Base-by-base conservation (phyloP, 2,113 vertebrate species). In the Zosterops pallidus region DNA sequence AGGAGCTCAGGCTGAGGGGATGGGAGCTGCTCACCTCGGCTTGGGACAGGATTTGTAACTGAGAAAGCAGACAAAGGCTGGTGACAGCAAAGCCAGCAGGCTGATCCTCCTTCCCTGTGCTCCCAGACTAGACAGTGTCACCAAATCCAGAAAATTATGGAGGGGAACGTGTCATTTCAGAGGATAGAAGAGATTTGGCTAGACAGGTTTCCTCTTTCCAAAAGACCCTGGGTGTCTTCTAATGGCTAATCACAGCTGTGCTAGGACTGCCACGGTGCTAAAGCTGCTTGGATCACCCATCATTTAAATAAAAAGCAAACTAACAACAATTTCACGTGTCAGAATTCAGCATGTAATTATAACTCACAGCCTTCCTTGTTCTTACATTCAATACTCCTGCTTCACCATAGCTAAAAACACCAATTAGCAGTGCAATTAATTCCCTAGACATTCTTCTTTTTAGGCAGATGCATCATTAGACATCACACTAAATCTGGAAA, bases 311-410 rank as follows among this genome's bases (percentile, higher is more conserved):
- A 92, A 83, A 92, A 93, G 62, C 50, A 81, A 92, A 95, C 76
- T 70, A 91, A 86, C 74, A 92, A 85, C 84, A 62, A 83, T 83
- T 96, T 71, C 42, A 87, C 46, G 12, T 79, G 89, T 93, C 78
- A 74, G 92, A 87, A 95, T 89, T 84, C 56, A 62, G 80, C 65
- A 64, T 81, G 94, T 87, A 76, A 80, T 90, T 92, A 37, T 62
- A 86, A 93, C 84, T 93, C 92, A 76, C 50, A 85, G 87, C 63
- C 78, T 96, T 94, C 80, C 93, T 95, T 95, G 94, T 94, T 94
- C 95, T 95, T 97, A 95, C 94, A 97, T 96, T 97, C 95, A 97
- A 82, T 84, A 77, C 81, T 93, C 92, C 91, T 95, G 96, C 92
- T 95, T 95, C 57, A 83, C 63, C n/a, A 31, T 89, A 90, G 83